Evolutionary conservation across 1,140 invertebrate species (phyloP), one percentile per base, ranked within the genome.

Genomic region (Drosophila aff.): DNA sequence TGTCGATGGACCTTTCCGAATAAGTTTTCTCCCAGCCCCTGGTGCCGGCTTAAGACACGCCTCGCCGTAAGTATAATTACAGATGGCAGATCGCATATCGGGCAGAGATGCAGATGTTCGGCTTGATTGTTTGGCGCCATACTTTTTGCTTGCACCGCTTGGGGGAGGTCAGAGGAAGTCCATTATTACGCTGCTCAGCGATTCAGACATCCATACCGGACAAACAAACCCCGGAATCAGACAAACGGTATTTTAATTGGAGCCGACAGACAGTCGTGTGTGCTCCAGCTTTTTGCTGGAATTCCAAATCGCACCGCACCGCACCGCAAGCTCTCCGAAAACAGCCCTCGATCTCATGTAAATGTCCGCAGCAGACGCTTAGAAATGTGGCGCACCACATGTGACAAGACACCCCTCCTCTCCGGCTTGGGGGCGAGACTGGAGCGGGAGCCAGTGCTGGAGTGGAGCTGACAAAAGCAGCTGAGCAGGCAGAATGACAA

Each of bases 231-330:
- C 53, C 36, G 53, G 53, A 57, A 57, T 57, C 47, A 46, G 65
- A 77, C 82, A 85, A 86, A 86, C 79, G 83, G 80, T 74, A 75
- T 84, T 87, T 89, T 81, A 89, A 89, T 84, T 87, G 68, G 33
- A 83, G 43, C 58, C 76, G 63, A 53, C 81, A 80, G 31, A 44
- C 33, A 23, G 28, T 61, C 11, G 43, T 62, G 43, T 79, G 38
- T 52, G 53, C 59, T 63, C 52, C 41, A 58, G 53, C 43, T 67
- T n/a, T 36, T 18, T 21, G 40, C 28, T 58, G 52, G 31, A 59
- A 55, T 67, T 60, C 31, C 23, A 28, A 50, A 41, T 21, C 28
- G 31, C 41, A 68, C 28, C 21, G 9, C 41, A 68, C 28, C 21
- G 9, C 53, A 15, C 28, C 23, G 3, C 55, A 16, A 21, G 31